Evolutionary conservation across 2,888 invertebrate genomes (phyloP).

Genomic region (Sepioteuthis lessoniana): DNA sequence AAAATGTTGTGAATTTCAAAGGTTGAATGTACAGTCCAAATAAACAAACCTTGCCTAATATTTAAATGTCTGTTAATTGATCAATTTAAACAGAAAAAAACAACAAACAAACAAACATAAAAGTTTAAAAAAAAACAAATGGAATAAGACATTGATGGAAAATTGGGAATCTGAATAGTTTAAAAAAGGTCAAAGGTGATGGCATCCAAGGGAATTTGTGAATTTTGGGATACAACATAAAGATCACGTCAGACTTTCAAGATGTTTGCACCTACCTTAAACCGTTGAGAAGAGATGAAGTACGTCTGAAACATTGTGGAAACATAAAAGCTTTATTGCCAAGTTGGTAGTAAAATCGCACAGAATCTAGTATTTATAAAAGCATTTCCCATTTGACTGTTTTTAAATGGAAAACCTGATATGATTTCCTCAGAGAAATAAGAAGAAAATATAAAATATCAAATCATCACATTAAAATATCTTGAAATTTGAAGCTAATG

Average conservation of each 20-base stretch:
- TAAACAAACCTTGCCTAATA: not conserved
- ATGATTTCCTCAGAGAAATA: not conserved
- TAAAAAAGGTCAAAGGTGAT: not conserved
- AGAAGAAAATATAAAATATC: not conserved
- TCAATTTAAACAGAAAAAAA: not conserved
- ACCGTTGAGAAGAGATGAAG: slow-evolving; percentile 44
- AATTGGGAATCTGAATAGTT: slow-evolving; percentile 17
- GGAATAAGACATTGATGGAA: not conserved
- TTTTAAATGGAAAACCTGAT: not conserved
- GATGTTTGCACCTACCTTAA: slow-evolving; percentile 42
- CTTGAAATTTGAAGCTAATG: too few relatives aligned
- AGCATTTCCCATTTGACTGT: not conserved
- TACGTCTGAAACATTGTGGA: slow-evolving; percentile 47
- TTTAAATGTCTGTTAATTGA: not conserved
- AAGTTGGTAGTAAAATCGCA: slow-evolving; percentile 11
- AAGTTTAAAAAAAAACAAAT: not conserved
- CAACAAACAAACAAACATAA: not conserved
- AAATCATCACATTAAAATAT: not conserved
- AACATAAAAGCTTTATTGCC: slow-evolving; percentile 42
- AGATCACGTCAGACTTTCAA: slow-evolving; percentile 33
- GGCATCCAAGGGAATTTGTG: slow-evolving; percentile 23
- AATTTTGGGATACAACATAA: slow-evolving; percentile 10
- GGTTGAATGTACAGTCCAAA: not conserved
- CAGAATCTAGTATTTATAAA: not conserved
- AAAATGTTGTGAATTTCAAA: not conserved